Evolutionary conservation across 2,113 vertebrate genomes (phyloP), one percentile per base, ranked within the genome.

Genomic region (Triplophysa rosa): DNA sequence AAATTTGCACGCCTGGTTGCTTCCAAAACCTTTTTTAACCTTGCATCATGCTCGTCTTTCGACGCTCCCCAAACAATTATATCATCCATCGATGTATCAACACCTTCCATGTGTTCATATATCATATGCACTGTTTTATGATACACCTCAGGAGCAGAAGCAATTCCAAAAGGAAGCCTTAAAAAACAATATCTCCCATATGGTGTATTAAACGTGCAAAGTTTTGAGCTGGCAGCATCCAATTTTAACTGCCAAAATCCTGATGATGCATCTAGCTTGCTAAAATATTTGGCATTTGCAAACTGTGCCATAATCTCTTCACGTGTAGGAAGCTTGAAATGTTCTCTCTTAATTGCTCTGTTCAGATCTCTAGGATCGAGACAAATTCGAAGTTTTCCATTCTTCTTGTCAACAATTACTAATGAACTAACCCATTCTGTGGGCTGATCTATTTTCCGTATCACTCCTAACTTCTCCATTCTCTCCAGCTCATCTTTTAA

Each of bases 241-340:
- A 81, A 21, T 21, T 78, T 84, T 4, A 82, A 2, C 45, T 85
- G 69, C 65, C 56, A 80, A 23, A 85, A 81, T 59, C 81, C 79
- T 40, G 69, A 76, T 2, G 49, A 76, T 13, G 49, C 80, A 68
- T 81, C 78, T 1, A 80, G 23, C 21, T 78, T 62, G 26, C 64
- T 73, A 21, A 49, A 49, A 8, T 58, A 49, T 8, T 73, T 59
- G n/a, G n/a, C n/a, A n/a, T n/a, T n/a, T n/a, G n/a, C n/a, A n/a
- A n/a, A n/a, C n/a, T n/a, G n/a, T n/a, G n/a, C n/a, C n/a, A n/a
- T n/a, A n/a, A 85, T 82, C 33, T 80, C 80, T 67, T 82, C 79
- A 62, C 14, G 33, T 16, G 69, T 81, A 1, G 69, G 59, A 13
- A 81, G 64, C 29, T n/a, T n/a, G n/a, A n/a, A n/a, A n/a, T n/a